Evolutionary conservation across 2,888 invertebrate genomes (phyloP).

Genomic region (Orchesella flavescens): DNA sequence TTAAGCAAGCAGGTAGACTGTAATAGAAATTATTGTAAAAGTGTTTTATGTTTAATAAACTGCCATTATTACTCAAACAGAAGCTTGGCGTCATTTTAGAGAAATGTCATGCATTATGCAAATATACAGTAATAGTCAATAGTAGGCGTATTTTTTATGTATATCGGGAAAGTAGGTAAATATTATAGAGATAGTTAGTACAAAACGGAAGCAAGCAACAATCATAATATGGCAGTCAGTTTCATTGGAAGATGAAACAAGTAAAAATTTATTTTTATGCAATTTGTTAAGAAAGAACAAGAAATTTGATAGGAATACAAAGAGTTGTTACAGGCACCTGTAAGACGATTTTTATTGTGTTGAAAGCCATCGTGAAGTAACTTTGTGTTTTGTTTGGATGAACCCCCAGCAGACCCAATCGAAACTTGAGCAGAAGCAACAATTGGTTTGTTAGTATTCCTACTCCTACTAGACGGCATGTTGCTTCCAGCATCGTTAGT

Average conservation of each 20-base stretch:
- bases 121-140: too few relatives aligned
- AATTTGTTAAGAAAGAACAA: constrained; percentile 4
- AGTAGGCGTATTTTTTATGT: too few relatives aligned
- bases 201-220: not conserved
- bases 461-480: constrained; percentile 28
- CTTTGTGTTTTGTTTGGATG: constrained; percentile 34
- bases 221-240: not conserved
- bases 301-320: constrained; percentile 3
- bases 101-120: too few relatives aligned
- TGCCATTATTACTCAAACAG: too few relatives aligned
- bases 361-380: constrained; percentile 55
- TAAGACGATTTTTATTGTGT: constrained; percentile 39
- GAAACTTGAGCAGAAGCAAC: constrained; percentile 20
- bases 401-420: constrained; percentile 16
- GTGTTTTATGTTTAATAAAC: too few relatives aligned
- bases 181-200: not conserved
- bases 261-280: constrained; percentile 6
- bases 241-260: not conserved
- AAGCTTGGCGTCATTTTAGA: too few relatives aligned
- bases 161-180: too few relatives aligned
- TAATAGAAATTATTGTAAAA: too few relatives aligned
- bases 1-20: too few relatives aligned
- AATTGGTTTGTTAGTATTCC: constrained; percentile 56
- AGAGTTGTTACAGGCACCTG: constrained; percentile 53
- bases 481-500: constrained; percentile 6